Evolutionary conservation across 2,797 vertebrate genomes (phyloP), one percentile per base, ranked within the genome.

Genomic region (Phalanger gymnotis): DNA sequence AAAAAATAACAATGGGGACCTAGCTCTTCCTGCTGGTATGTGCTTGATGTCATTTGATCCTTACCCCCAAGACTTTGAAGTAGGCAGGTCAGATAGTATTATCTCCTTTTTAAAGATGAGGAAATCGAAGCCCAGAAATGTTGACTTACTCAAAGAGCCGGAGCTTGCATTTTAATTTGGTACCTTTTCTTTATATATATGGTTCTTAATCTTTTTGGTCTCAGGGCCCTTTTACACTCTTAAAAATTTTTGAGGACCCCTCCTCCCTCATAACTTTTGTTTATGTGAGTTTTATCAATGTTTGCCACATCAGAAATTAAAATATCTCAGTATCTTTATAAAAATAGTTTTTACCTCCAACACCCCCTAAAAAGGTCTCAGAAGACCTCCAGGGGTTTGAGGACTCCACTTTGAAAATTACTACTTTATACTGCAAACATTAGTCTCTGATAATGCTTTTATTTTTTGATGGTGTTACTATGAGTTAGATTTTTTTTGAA

Each of bases 401-500:
- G 40, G 9, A 27, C 40, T 7, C 47, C 40, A 47, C 22, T 51
- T 51, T 87, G 73, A 51, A 9, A 87, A 27, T 47, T 47, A 87
- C 9, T 87, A 40, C 25, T 87, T 51, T 87, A 87, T 87, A 47
- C 19, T 10, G 27, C 19, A 87, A 87, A 87, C 73, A 47, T 27
- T 25, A 51, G 22, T 87, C 9, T 87, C 40, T 51, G 73, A 27
- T 51, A 87, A 51, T 87, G 25, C 40, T 95, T 95, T 81, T 81
- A 53, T 95, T 9, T 19, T 96, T 96, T 92, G 7, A 91, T 96
- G 89, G 93, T 95, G 28, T 90, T 89, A 40, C 27, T 96, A 34
- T 11, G 28, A 91, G 66, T n/a, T 53, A 31, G 73, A 14, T 91
- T 95, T 25, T 73, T 96, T 95, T 91, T 93, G 61, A 52, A 94